Base-by-base conservation (phyloP, 2,797 vertebrate species). In the Aulostomus chinensis region DNA sequence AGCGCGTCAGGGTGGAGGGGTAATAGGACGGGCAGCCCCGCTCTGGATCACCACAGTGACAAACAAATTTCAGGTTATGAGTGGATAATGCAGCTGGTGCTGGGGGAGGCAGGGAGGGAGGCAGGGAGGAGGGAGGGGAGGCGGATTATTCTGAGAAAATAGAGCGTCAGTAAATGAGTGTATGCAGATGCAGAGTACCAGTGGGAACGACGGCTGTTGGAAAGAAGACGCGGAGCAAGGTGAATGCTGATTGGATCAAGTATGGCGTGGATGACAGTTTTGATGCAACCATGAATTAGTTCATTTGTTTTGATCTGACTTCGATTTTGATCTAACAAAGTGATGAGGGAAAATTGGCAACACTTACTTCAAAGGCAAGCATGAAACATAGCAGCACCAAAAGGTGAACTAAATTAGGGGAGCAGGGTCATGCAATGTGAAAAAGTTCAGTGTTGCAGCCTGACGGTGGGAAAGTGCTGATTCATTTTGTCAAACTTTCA, bases 1-100 rank as follows among this genome's bases (percentile, higher is more conserved):
- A 69, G 53, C 43, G 35, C 66, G 64, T 48, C 51, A 58, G 48
- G 59, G 46, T 60, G 67, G 38, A 13, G 20, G 39, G 30, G 17
- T 68, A 61, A 73, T 62, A 60, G 54, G 60, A 81, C 24, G 43
- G 80, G 73, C 67, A 39, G 72, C 28, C 3, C 49, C 50, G 55
- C 32, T 47, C 61, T 47, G 51, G 67, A 72, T 76, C 65, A 46
- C 61, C 42, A 29, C 37, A 10, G 61, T 55, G 72, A 65, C 79
- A 84, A 83, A 83, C 81, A 80, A 38, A 83, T 85, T 84, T 74
- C 53, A 73, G 68, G 62, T 87, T 83, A 87, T 87, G 82, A 86
- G 71, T 62, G 40, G 64, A 73, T 86, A 86, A 87, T 84, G 71
- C 56, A 16, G 49, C 51, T 59, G 73, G 62, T 80, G 77, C 59